Conservation (phyloP, 1,140 invertebrate genomes). For the Megathymus violae region DNA sequence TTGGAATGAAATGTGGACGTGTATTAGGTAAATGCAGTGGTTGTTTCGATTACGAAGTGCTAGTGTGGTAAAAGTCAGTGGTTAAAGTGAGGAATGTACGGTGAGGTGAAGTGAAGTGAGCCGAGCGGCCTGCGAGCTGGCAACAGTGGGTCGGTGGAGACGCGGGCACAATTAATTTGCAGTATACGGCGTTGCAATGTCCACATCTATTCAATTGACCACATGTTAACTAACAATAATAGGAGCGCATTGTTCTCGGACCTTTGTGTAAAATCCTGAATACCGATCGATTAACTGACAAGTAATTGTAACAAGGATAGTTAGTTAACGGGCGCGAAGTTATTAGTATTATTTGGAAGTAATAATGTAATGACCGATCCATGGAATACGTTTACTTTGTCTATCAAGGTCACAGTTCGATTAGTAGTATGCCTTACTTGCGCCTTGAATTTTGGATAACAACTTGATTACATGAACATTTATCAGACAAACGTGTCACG, state of each 20-base stretch:
- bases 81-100: slow-evolving; percentile 14
- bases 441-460: neutral
- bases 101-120: slow-evolving; percentile 21
- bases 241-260: slow-evolving; percentile 12
- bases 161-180: slow-evolving; percentile 28
- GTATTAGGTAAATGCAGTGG: slow-evolving; percentile 70
- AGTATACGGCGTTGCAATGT: slow-evolving; percentile 9
- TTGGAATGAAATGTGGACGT: slow-evolving; percentile 74
- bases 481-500: too few species aligned
- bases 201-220: slow-evolving; percentile 25
- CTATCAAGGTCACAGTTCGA: slow-evolving; percentile 17
- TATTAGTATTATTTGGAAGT: slow-evolving; percentile 12
- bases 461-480: neutral
- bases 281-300: neutral
- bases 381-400: slow-evolving; percentile 20
- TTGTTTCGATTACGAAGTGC: slow-evolving; percentile 10
- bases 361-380: slow-evolving; percentile 16
- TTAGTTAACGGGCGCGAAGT: neutral
- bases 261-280: slow-evolving; percentile 12
- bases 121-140: slow-evolving; percentile 9
- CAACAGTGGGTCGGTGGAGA: slow-evolving; percentile 23
- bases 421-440: slow-evolving; percentile 7
- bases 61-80: slow-evolving; percentile 13
- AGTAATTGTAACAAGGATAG: neutral
- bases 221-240: slow-evolving; percentile 25